A percentile compares a stretch with the other conserved stretches of the same genome.
Evolutionary conservation across 2,797 vertebrate species (phyloP).

Genomic region (Esox lucius): DNA sequence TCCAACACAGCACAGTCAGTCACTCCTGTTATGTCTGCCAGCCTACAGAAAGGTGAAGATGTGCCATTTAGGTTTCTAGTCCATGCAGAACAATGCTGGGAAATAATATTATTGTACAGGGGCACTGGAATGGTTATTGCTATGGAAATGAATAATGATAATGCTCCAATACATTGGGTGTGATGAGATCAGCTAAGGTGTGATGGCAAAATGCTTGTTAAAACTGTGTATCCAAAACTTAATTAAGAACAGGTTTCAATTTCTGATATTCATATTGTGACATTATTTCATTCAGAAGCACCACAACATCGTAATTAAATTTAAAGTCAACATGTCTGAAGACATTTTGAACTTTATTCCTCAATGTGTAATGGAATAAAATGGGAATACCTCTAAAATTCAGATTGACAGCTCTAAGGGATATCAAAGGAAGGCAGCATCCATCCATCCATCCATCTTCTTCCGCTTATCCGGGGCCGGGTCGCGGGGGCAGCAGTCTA

Average conservation of each 20-base stretch:
- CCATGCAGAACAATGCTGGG: constrained; percentile 3
- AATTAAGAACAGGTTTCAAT: background rate
- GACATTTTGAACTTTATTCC: background rate
- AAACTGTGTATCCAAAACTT: background rate
- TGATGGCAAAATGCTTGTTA: background rate
- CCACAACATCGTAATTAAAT: background rate
- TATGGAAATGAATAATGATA: constrained; percentile 2
- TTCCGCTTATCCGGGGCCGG: too few relatives aligned
- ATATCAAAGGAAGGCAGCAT: constrained; percentile 6
- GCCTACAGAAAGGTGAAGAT: background rate
- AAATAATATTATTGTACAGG: background rate
- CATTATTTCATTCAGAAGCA: background rate
- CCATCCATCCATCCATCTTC: too few relatives aligned
- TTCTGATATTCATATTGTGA: background rate
- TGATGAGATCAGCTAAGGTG: constrained; percentile 4
- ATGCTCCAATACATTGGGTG: background rate
- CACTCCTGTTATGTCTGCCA: background rate
- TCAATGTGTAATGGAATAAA: constrained; percentile 3
- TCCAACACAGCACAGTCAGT: background rate
- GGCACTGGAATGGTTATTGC: background rate
- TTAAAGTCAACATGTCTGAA: constrained; percentile 1
- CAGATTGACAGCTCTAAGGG: background rate
- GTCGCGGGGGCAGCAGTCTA: too few relatives aligned
- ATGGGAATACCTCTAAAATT: constrained; percentile 6
- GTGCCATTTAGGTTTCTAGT: background rate